Base-by-base conservation (phyloP, 2,888 invertebrate genomes). In the Drosophila falleni region DNA sequence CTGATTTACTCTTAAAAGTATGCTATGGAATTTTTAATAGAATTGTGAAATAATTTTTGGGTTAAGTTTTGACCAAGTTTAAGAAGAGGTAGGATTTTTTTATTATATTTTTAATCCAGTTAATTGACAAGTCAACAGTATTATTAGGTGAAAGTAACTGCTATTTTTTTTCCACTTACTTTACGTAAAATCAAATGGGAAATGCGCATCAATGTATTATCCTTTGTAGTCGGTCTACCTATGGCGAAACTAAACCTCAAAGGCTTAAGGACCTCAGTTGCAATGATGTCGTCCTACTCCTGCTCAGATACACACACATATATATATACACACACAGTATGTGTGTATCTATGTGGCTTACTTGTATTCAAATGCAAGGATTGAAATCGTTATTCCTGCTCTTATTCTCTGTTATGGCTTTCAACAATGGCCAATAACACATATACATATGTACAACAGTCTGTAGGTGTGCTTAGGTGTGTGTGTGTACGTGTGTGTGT, bases 241-340 rank as follows among this genome's bases (percentile, higher is more conserved):
- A 50, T 56, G 35, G 56, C n/a, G 47, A 19, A 39, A 44, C 39
- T 53, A 15, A 39, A 53, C 61, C 39, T 61, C 68, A 72, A 73
- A 56, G 74, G 54, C n/a, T 66, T 51, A 13, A 69, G 26, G 16
- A 19, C 31, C 31, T 56, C 19, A 51, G 42, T 13, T 39, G 31
- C 54, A 76, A 19, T 63, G 31, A 29, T 37, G n/a, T 44, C 10
- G 10, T 26, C 8, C 35, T 11, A 9, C 37, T 31, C 10, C 11
- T n/a, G 9, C 54, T 10, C 49, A 47, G 13, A 29, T 19, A 37
- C 29, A 44, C 33, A 44, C 33, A 55, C 26, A 44, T 2, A 19
- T n/a, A 56, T n/a, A 37, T 5, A 39, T 39, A 59, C 4, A 19
- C 19, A 31, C 16, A 10, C 10, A n/a, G 2, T 29, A 13, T 41